Percentiles rank a stretch among this genome's conserved stretches.
phyloP scores from a whole-genome alignment of 2,888 invertebrate species.

The Petrophora chlorosata region DNA sequence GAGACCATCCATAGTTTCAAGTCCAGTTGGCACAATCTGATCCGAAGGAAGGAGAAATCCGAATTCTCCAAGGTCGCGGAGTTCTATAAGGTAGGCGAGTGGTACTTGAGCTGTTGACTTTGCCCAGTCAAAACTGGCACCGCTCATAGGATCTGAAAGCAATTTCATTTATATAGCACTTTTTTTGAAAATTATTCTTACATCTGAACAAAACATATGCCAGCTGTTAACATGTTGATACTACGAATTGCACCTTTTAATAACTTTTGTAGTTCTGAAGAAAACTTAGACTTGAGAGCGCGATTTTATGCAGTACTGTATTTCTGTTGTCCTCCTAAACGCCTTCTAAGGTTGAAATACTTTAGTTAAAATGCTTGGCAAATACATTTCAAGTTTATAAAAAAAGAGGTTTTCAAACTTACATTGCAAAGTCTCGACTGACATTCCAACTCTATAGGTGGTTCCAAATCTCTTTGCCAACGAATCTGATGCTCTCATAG shows the following conservation, averaged over 20 bases:
- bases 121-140: conserved; percentile 84
- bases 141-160: conserved; percentile 76
- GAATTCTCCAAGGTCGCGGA: conserved; percentile 81
- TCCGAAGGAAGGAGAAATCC: conserved; percentile 83
- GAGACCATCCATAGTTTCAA: conserved; percentile 85
- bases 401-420: no score
- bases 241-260: no score
- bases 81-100: conserved; percentile 84
- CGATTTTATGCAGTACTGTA: no score
- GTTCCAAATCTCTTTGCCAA: conserved; percentile 56
- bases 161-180: not conserved
- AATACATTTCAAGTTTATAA: no score
- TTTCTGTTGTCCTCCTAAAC: no score
- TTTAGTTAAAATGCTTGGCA: no score
- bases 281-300: no score
- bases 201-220: no score
- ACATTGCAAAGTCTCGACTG: conserved; percentile 74
- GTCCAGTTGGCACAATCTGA: conserved; percentile 80
- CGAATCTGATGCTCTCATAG: conserved; percentile 56
- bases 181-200: no score
- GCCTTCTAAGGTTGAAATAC: no score
- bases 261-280: no score
- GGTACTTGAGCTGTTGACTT: conserved; percentile 77
- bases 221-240: no score
- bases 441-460: conserved; percentile 62